Base-by-base conservation (phyloP, 2,888 invertebrate genomes). In the Lasioglossum figueresi region DNA sequence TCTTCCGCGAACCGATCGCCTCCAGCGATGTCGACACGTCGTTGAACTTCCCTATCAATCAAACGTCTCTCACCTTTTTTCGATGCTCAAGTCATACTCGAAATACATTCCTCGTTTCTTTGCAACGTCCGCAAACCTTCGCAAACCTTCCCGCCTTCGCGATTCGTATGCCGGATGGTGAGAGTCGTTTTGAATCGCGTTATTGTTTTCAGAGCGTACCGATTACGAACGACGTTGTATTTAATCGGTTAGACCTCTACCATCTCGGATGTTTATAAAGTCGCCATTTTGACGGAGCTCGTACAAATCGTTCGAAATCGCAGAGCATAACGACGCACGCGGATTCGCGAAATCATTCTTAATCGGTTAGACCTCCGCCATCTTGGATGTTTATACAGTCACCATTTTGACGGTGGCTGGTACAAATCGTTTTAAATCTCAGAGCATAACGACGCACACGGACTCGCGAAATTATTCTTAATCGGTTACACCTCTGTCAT, bases 41-140 rank as follows among this genome's bases (percentile, higher is more conserved):
- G 52, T 43, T 77, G 59, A 81, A 77, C 74, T 56, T 76, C 27
- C 27, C 10, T n/a, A n/a, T 52, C 48, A 31, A 71, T 81, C 75
- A 8, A 8, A 73, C 16, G 5, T 27, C 3, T 4, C n/a, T 19
- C 16, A 1, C 4, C 37, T 23, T 23, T 34, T 31, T 31, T 31
- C 59, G 40, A n/a, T 10, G 10, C 10, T 52, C 8, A 1, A 52
- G 3, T n/a, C 23, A 10, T 52, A n/a, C 23, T 4, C 43, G 10
- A 12, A 63, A 40, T 27, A 19, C 40, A n/a, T 59, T 27, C 19
- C 56, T n/a, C 40, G 27, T 19, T 52, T 10, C 19, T 52, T n/a
- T 8, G 0, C 3, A n/a, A 52, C 6, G 23, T 52, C 2, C 23
- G 52, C 23, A 8, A 52, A 23, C 19, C 48, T 23, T 48, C 48